Base-by-base conservation (phyloP, 2,113 vertebrate species). In the Cynoglossus semilaevis region DNA sequence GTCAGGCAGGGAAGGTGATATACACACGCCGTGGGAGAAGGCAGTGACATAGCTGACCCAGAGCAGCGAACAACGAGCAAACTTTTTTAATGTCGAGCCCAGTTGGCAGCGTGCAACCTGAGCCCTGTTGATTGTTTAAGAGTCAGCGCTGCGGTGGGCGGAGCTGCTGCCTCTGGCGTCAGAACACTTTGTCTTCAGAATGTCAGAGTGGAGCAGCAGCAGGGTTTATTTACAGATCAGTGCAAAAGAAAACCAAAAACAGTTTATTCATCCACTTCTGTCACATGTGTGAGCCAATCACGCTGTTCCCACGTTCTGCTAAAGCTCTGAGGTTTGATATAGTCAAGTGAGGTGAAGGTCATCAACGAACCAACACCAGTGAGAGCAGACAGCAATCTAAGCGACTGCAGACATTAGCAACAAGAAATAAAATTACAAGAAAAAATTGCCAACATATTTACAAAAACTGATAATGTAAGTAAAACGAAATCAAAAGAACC, bases 1-100 rank as follows among this genome's bases (percentile, higher is more conserved):
- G 22, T 29, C 22, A 29, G 22, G n/a, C 45, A 14, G 37, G 50
- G 60, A 63, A 61, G 68, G 62, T 67, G 80, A 80, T 61, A 73
- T 64, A 70, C 60, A 70, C 60, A 62, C 29, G 62, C 51, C 37
- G 49, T 70, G 74, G 63, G 78, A 76, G 73, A 22, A 76, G 38
- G 12, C 47, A 15, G 12, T 36, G 34, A 19, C 61, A 40, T 46
- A 11, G 34, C 2, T 40, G 52, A 51, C 38, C 44, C 55, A 67
- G 38, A 41, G 11, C 38, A 5, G 38, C 38, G 14, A 11, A 11
- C 38, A 41, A 11, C 38, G 2, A 41, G 11, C 9, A 41, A 41
- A 45, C 38, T 36, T 47, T 37, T 36, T 42, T 43, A 19, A n/a
- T 29, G 38, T 17, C 9, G 15, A 19, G 36, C 35, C 10, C 15